These are phyloP conservation scores for Acrobasis suavella DNA, from an alignment of 2,888 invertebrate genomes.

Conservation along the genomic window DNA sequence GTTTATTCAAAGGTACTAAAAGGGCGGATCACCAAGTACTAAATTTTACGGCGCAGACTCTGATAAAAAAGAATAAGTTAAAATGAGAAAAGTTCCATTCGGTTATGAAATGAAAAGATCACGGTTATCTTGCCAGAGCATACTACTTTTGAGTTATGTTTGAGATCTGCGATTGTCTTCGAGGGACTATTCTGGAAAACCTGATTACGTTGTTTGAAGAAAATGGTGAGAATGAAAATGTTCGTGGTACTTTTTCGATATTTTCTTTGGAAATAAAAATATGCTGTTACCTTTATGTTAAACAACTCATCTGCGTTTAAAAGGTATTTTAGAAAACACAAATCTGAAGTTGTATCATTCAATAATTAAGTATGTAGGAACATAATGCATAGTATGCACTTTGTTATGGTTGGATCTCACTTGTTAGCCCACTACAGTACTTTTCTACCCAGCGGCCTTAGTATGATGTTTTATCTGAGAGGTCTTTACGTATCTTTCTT, in stretches of 20 bases:
- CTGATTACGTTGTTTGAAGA: not conserved
- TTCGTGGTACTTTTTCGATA: not conserved
- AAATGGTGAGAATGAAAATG: not conserved
- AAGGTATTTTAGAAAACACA: too few relatives aligned
- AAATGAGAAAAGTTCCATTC: slow-evolving; percentile 78
- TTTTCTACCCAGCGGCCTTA: too few relatives aligned
- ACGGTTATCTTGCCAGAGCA: slow-evolving; percentile 62
- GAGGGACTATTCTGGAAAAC: slow-evolving; percentile 33
- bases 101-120: slow-evolving; percentile 76
- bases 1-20: slow-evolving; percentile 40
- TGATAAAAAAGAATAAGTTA: slow-evolving; percentile 67
- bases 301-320: too few relatives aligned
- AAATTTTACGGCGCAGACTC: slow-evolving; percentile 46
- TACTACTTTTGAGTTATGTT: slow-evolving; percentile 69
- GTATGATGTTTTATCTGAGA: too few relatives aligned
- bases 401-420: too few relatives aligned
- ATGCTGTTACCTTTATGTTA: too few relatives aligned
- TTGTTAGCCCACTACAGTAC: too few relatives aligned
- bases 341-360: too few relatives aligned
- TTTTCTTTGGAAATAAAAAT: not conserved
- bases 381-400: too few relatives aligned
- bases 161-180: slow-evolving; percentile 49
- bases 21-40: slow-evolving; percentile 56
- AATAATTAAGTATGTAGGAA: too few relatives aligned
- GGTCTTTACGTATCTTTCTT: too few relatives aligned